Evolutionary conservation across 92 coral and sea anemone genomes (phyloP).

Genomic region (Epizoanthus stellaris): DNA sequence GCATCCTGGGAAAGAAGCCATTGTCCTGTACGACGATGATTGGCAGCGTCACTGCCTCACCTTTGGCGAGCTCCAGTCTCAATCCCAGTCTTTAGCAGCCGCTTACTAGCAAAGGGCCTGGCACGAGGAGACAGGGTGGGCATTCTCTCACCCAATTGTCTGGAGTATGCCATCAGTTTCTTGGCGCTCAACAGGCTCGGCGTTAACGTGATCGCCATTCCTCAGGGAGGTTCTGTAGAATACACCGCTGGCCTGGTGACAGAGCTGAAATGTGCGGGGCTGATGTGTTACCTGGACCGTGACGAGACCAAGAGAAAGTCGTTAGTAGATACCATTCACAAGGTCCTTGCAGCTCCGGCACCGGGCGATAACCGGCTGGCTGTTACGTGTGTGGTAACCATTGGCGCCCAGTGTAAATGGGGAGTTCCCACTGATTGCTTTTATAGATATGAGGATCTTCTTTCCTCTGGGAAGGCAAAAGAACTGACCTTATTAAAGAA

Average conservation of each 20-base stretch:
- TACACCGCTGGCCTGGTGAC: neutral
- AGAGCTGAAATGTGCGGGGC: neutral
- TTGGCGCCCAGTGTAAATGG: too few relatives aligned
- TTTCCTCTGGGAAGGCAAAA: too few relatives aligned
- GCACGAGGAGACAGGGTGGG: slow-evolving; percentile 46
- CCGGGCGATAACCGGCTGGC: too few relatives aligned
- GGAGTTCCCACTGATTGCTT: too few relatives aligned
- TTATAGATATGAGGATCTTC: too few relatives aligned
- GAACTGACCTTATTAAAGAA: too few relatives aligned
- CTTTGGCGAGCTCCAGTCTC: slow-evolving; percentile 10
- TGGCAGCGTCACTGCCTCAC: slow-evolving; percentile 18
- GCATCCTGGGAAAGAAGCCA: slow-evolving; percentile 39
- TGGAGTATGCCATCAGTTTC: slow-evolving; percentile 27
- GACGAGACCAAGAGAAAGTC: neutral
- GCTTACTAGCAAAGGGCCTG: slow-evolving; percentile 40
- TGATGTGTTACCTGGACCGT: neutral
- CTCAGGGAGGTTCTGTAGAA: neutral
- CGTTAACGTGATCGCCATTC: slow-evolving; percentile 3
- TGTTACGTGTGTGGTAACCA: too few relatives aligned
- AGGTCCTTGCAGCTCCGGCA: neutral
- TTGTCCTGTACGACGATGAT: slow-evolving; percentile 32
- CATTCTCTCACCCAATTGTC: slow-evolving; percentile 31
- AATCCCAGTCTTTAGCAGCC: slow-evolving; percentile 50
- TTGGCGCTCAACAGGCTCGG: slow-evolving; percentile 48
- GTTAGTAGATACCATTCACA: neutral